Conservation (phyloP, 2,113 vertebrate species). For the Alligator sinensis region DNA sequence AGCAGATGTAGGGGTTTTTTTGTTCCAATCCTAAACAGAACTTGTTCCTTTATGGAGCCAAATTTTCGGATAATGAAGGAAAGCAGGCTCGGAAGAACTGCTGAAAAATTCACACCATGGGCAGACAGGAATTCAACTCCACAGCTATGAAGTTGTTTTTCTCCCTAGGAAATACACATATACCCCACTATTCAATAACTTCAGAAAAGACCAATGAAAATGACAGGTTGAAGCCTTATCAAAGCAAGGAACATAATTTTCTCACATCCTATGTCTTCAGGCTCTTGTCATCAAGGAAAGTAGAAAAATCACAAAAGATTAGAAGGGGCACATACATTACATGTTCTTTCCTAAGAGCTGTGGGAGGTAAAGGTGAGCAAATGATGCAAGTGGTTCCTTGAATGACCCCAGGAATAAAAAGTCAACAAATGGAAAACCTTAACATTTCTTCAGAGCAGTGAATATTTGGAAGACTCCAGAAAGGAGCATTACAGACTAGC, state of each 20-base stretch:
- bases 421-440: background rate
- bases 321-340: background rate
- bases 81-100: background rate
- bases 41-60: background rate
- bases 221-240: background rate
- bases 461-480: background rate
- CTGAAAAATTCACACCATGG: background rate
- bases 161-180: background rate
- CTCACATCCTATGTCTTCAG: background rate
- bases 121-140: background rate
- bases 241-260: background rate
- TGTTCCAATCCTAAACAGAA: background rate
- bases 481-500: background rate
- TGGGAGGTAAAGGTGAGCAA: background rate
- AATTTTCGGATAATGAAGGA: background rate
- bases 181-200: background rate
- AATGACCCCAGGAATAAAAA: background rate
- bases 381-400: fast-evolving
- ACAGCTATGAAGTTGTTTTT: fast-evolving
- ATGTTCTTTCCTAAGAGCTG: background rate
- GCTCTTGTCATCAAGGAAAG: background rate
- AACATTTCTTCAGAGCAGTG: background rate
- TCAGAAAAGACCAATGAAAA: background rate
- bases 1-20: background rate
- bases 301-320: background rate